Evolutionary conservation across 2,113 vertebrate species (phyloP), one percentile per base, ranked within the genome.

Genomic region (Rissa tridactyla): DNA sequence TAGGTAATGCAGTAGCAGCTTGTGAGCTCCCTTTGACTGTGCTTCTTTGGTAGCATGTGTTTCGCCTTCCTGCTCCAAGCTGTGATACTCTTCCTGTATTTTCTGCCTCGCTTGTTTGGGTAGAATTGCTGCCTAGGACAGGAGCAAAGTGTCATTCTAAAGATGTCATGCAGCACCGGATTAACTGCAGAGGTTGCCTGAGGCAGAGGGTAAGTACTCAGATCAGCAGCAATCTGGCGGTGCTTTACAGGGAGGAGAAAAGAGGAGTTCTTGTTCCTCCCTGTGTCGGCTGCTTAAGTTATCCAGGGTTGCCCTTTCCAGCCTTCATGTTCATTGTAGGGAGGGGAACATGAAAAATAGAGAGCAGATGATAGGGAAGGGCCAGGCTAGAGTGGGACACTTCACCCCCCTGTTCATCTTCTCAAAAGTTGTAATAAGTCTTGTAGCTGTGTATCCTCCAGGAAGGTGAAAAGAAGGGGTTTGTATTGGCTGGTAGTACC

Each of bases 121-220:
- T 76, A 27, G 58, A 71, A 46, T 42, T 89, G 55, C 49, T 84
- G 58, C n/a, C 49, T 38, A 77, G 71, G 71, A 55, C 49, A 60
- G 81, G 68, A 83, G 70, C 26, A 12, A 60, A 78, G 52, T 61
- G 62, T 82, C 18, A 1, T 62, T 91, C 40, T 60, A 17, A 52
- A 79, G 66, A 18, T 64, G 49, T 73, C 38, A 42, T 25, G 36
- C 60, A 88, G 64, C 26, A 8, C n/a, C 3, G 76, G 97, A 96
- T 99, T 99, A 95, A 98, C 95, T 8, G 97, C 98, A 1, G 98
- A 98, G 94, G 98, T 98, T 52, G 98, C 97, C 25, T 98, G 98
- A 32, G 98, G 98, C 72, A 81, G 60, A 61, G 49, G 36, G 95
- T 98, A 73, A 97, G 94, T 22, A 97, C 70, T 54, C 40, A 97